phyloP scores from a whole-genome alignment of 2,888 invertebrate species.

The Elegia similella region DNA sequence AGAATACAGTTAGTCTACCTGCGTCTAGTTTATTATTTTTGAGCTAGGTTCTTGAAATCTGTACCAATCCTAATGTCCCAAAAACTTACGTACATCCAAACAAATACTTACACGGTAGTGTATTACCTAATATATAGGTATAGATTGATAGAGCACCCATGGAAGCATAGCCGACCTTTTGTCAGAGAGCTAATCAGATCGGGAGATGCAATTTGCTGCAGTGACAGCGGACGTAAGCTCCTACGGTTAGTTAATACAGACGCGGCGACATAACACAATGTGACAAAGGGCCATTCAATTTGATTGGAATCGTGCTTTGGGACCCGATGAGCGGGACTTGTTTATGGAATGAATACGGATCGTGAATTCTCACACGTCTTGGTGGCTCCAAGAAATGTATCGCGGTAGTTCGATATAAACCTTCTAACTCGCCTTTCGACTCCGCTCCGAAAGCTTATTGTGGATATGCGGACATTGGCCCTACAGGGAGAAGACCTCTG shows the following conservation, averaged over 20 bases:
- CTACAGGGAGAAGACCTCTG: too few relatives aligned
- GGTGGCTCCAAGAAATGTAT: neutral
- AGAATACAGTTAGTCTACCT: too few relatives aligned
- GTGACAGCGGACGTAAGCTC: neutral
- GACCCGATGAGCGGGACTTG: slow-evolving; percentile 13
- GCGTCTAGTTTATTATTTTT: too few relatives aligned
- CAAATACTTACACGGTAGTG: too few relatives aligned
- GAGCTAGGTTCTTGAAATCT: too few relatives aligned
- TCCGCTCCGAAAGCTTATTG: neutral
- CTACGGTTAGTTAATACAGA: slow-evolving; percentile 12
- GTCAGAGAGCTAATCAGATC: neutral
- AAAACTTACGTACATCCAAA: too few relatives aligned
- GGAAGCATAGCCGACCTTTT: neutral
- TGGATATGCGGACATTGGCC: too few relatives aligned
- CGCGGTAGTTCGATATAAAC: neutral
- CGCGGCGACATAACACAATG: slow-evolving; percentile 15
- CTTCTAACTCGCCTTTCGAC: neutral
- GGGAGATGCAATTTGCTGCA: slow-evolving; percentile 8
- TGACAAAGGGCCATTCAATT: slow-evolving; percentile 17
- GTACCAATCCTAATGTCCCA: too few relatives aligned
- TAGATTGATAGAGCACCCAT: neutral
- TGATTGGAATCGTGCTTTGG: slow-evolving; percentile 18
- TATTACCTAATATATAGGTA: too few relatives aligned
- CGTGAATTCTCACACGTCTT: slow-evolving; percentile 13
- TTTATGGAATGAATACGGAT: slow-evolving; percentile 14